phyloP scores from a whole-genome alignment of 1,140 invertebrate species.

The Pygmarrhopalites habei region DNA sequence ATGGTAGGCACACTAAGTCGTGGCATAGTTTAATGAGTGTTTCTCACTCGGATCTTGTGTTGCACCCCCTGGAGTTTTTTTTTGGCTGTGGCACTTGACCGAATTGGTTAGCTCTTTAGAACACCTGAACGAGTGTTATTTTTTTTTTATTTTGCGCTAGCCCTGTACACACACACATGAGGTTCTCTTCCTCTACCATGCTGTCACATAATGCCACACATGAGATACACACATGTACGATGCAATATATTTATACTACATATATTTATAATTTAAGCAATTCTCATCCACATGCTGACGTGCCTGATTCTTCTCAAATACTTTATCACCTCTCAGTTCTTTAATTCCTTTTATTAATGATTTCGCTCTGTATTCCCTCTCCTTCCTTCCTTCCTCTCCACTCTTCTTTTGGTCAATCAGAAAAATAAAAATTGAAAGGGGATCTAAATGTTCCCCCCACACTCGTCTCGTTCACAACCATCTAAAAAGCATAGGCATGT shows the following conservation, averaged over 20 bases:
- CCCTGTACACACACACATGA: too few species aligned
- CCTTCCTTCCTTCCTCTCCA: not conserved
- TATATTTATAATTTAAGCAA: constrained; percentile 40
- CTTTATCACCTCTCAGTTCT: constrained; percentile 35
- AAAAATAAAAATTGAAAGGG: not conserved
- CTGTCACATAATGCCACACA: constrained; percentile 39
- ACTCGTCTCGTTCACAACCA: not conserved
- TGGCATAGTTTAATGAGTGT: constrained; percentile 37
- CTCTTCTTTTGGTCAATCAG: not conserved
- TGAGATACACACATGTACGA: constrained; percentile 17
- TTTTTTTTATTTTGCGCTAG: not conserved
- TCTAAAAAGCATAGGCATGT: not conserved
- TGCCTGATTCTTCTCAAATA: constrained; percentile 20
- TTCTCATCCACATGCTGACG: constrained; percentile 26
- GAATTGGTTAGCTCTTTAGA: constrained; percentile 38
- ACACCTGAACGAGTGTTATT: constrained; percentile 32
- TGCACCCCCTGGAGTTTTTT: constrained; percentile 32
- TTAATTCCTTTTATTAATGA: constrained; percentile 31
- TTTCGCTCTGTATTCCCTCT: constrained; percentile 23
- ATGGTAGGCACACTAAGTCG: constrained; percentile 11
- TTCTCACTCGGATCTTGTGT: constrained; percentile 34
- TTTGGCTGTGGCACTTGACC: constrained; percentile 39
- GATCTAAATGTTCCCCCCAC: too few species aligned
- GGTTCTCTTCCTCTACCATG: constrained; percentile 21
- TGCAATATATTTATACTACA: too few species aligned